A percentile compares a stretch with the other conserved stretches of the same genome.
These are phyloP conservation scores for Azemiops feae DNA, from an alignment of 2,113 vertebrate genomes.

Conservation along the genomic window DNA sequence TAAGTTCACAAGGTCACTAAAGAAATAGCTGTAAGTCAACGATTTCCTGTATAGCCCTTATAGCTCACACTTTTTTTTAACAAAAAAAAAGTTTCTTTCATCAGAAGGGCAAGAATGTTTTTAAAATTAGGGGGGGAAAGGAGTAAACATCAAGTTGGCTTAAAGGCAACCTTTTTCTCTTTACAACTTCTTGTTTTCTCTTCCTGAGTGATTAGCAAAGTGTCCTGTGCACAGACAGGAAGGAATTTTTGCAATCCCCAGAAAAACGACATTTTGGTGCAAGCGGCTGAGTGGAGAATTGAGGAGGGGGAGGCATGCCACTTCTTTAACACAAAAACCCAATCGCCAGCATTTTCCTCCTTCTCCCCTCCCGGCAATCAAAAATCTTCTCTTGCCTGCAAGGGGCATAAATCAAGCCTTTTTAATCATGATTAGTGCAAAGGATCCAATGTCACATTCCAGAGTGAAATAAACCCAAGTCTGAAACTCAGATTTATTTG, in stretches of 20 bases:
- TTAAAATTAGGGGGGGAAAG: not conserved
- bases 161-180: not conserved
- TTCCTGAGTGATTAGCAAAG: not conserved
- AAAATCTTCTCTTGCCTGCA: not conserved
- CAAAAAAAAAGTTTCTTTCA: not conserved
- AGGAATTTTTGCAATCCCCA: not conserved
- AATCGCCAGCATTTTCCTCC: not conserved
- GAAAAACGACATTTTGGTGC: not conserved
- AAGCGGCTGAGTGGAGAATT: not conserved
- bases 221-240: not conserved
- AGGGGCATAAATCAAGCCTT: constrained; percentile 1
- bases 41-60: not conserved
- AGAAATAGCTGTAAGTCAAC: not conserved
- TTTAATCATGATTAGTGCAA: not conserved
- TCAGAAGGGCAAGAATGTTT: not conserved
- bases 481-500: constrained; percentile 22
- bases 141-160: not conserved
- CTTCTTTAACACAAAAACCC: not conserved
- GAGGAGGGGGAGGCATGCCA: too few species aligned
- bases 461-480: not conserved
- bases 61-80: not conserved
- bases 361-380: not conserved
- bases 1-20: not conserved
- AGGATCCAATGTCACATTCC: not conserved
- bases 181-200: not conserved